A percentile compares a stretch with the other conserved stretches of the same genome.
These are phyloP conservation scores for Odontomyia ornata DNA, from an alignment of 2,888 invertebrate species.

Conservation along the genomic window DNA sequence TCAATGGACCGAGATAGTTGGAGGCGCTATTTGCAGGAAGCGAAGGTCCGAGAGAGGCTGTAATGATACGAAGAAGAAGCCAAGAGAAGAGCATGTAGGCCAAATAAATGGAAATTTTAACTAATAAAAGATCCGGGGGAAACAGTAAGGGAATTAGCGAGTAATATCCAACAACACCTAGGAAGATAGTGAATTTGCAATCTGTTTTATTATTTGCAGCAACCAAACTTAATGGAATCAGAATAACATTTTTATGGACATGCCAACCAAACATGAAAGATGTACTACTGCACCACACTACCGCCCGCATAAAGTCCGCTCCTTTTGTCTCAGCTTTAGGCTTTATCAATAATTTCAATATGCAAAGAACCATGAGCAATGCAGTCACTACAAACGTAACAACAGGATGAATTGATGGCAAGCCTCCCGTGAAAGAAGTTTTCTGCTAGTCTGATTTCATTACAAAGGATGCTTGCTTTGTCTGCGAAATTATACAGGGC, in stretches of 20 bases:
- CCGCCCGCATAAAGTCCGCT: conserved; percentile 74
- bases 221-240: conserved; percentile 90
- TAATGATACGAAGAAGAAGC: no score
- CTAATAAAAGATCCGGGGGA: conserved; percentile 73
- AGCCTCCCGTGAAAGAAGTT: conserved; percentile 78
- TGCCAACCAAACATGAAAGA: conserved; percentile 99
- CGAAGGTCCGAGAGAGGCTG: no score
- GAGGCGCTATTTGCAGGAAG: no score
- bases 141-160: conserved; percentile 91
- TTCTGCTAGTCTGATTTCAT: conserved; percentile 53
- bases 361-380: conserved; percentile 75
- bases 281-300: conserved; percentile 84
- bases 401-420: conserved; percentile 83
- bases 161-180: conserved; percentile 84
- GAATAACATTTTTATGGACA: conserved; percentile 98
- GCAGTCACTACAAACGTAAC: conserved; percentile 78
- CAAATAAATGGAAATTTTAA: conserved; percentile 77
- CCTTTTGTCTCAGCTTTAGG: conserved; percentile 56
- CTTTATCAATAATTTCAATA: conserved; percentile 69
- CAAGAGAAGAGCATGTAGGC: conserved; percentile 71
- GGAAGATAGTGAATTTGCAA: conserved; percentile 77
- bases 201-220: conserved; percentile 76
- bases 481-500: conserved; percentile 91
- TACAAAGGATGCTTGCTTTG: conserved; percentile 66
- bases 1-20: no score